Evolutionary conservation across 1,140 invertebrate genomes (phyloP).

Genomic region (Neodiprion pinetum): DNA sequence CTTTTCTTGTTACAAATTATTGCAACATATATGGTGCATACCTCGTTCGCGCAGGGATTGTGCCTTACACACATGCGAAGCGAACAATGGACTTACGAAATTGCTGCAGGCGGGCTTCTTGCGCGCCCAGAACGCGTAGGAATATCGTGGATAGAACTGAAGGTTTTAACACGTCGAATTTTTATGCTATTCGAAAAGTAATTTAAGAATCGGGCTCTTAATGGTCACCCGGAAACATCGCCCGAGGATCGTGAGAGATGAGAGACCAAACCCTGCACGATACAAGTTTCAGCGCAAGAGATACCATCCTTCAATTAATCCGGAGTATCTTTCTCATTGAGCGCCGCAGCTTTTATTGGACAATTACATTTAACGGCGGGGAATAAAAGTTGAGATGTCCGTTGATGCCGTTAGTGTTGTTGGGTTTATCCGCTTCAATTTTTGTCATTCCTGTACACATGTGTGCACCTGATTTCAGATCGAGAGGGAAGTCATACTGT

Average conservation of each 20-base stretch:
- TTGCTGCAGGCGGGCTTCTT: background rate
- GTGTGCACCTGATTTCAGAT: conserved; percentile 63
- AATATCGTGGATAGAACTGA: too few species aligned
- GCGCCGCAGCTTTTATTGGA: background rate
- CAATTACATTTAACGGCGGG: background rate
- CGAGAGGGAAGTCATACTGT: conserved; percentile 75
- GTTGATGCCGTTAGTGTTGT: background rate
- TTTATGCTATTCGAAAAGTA: too few species aligned
- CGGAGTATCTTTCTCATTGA: background rate
- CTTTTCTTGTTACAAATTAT: conserved; percentile 4
- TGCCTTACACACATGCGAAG: background rate
- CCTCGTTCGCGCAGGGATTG: too few species aligned
- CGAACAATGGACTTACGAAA: conserved; percentile 7
- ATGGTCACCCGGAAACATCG: too few species aligned
- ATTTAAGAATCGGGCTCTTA: too few species aligned
- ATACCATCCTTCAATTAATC: background rate
- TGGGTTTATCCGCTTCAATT: too few species aligned
- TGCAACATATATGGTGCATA: background rate
- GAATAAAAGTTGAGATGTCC: background rate
- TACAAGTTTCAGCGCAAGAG: background rate
- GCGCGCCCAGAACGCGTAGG: background rate
- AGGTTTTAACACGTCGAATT: too few species aligned
- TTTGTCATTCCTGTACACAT: too few species aligned
- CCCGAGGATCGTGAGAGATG: too few species aligned
- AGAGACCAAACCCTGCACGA: too few species aligned